Evolutionary conservation across 1,140 invertebrate species (phyloP), one percentile per base, ranked within the genome.

Genomic region (Leptinotarsa lineolata): DNA sequence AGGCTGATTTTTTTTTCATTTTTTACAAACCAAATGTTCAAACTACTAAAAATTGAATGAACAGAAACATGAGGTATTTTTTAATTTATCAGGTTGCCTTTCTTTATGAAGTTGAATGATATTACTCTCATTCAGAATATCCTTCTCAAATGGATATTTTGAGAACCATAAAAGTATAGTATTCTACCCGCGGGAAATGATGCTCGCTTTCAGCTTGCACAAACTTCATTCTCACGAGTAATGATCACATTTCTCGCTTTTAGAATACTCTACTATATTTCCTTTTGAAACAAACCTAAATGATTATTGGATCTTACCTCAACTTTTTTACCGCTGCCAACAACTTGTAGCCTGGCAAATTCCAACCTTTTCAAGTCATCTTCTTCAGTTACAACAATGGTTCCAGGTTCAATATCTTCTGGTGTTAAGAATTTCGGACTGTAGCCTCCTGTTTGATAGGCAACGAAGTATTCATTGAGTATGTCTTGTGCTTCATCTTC

Each of bases 371-470:
- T 90, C 61, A 84, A 85, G 84, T 98, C 96, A 77, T 97, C 93
- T 63, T 89, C 90, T 77, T 94, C 91, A 65, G 92, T 89, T 20
- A 92, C 89, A 3, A 98, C 86, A 66, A 96, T 87, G 2, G 94
- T 93, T 39, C 77, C 76, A 5, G 95, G 92, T 82, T 97, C 95
- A 11, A 98, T 84, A 24, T 93, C 89, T 30, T 88, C 86, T 5
- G 88, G 84, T 15, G 84, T 78, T 46, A 97, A 82, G 74, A 94
- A 91, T 74, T 84, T 86, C 0, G 97, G 97, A 80, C 92, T 96
- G 85, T 98, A 99, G 30, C 90, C 87, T 6, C 95, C 95, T 18
- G 88, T 81, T 72, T 90, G 87, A 84, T 97, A 99, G 54, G 94
- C 90, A 21, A 88, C 83, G 77, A 91, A 88, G 71, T 87, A 92